Conservation (phyloP, 2,888 invertebrate genomes). For the Catocala sponsa region DNA sequence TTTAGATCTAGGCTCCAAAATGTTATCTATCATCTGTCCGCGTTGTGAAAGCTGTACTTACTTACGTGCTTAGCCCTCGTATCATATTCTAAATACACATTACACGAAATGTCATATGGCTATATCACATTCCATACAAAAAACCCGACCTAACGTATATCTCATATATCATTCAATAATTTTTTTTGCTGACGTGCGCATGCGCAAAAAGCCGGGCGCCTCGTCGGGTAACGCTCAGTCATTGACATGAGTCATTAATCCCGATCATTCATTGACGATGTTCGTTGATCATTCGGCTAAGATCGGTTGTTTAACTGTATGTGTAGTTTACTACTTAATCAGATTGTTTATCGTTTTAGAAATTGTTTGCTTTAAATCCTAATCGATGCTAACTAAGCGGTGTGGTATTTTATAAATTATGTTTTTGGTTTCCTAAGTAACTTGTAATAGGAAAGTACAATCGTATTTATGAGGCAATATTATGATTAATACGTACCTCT, state of each 20-base stretch:
- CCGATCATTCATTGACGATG: slow-evolving; percentile 52
- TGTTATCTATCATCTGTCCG: slow-evolving; percentile 7
- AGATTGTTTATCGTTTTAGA: slow-evolving; percentile 18
- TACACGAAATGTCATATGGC: slow-evolving; percentile 5
- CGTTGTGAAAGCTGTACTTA: slow-evolving; percentile 1
- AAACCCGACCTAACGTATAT: slow-evolving; percentile 28
- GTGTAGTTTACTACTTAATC: slow-evolving; percentile 8
- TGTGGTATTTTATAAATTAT: no score
- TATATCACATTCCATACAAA: slow-evolving; percentile 28
- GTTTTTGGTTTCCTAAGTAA: no score
- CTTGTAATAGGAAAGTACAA: no score
- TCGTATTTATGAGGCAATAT: no score
- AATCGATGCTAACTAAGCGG: no score
- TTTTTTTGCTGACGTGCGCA: slow-evolving; percentile 40
- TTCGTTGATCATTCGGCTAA: slow-evolving; percentile 27
- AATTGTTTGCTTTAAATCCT: slow-evolving; percentile 5
- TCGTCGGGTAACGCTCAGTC: slow-evolving; percentile 45
- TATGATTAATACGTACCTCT: no score
- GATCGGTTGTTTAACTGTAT: neutral
- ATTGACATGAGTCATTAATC: slow-evolving; percentile 60
- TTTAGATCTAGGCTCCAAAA: neutral
- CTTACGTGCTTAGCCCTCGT: neutral
- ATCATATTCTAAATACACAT: neutral
- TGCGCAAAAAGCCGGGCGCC: slow-evolving; percentile 40
- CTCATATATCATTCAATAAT: slow-evolving; percentile 42